Percentiles rank a stretch among this genome's conserved stretches.
These are phyloP conservation scores for Eugnorisma glareosa DNA, from an alignment of 2,888 invertebrate species.

Conservation along the genomic window DNA sequence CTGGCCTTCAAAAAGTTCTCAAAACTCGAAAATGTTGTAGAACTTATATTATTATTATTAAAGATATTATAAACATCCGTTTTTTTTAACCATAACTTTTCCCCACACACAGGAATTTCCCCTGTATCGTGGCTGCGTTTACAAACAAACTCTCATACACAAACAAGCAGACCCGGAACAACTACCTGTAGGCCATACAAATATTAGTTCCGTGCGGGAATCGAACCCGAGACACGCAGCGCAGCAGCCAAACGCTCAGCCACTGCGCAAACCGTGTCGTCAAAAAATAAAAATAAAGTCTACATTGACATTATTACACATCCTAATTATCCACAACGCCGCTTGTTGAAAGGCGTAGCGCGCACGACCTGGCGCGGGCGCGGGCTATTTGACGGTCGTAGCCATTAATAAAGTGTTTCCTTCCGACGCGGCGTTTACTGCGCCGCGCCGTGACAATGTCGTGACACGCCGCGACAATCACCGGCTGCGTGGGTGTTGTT, in stretches of 20 bases:
- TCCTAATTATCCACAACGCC: not conserved
- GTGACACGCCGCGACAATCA: conserved; percentile 12
- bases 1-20: not conserved
- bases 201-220: not conserved
- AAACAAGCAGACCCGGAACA: no score
- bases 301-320: not conserved
- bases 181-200: no score
- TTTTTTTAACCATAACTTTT: not conserved
- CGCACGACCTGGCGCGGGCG: not conserved
- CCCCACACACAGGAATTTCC: no score
- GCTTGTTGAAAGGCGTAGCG: not conserved
- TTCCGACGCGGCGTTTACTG: conserved; percentile 30
- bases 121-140: no score
- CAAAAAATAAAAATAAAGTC: not conserved
- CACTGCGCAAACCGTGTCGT: no score
- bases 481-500: conserved; percentile 1
- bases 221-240: no score
- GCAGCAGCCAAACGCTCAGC: no score
- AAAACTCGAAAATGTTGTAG: not conserved
- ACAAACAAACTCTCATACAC: no score
- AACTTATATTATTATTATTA: no score
- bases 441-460: conserved; percentile 18
- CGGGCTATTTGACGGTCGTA: conserved; percentile 4
- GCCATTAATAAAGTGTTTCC: conserved; percentile 44
- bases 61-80: not conserved